These are phyloP conservation scores for Metridium senile DNA, from an alignment of 92 coral and sea anemone genomes.

Conservation along the genomic window DNA sequence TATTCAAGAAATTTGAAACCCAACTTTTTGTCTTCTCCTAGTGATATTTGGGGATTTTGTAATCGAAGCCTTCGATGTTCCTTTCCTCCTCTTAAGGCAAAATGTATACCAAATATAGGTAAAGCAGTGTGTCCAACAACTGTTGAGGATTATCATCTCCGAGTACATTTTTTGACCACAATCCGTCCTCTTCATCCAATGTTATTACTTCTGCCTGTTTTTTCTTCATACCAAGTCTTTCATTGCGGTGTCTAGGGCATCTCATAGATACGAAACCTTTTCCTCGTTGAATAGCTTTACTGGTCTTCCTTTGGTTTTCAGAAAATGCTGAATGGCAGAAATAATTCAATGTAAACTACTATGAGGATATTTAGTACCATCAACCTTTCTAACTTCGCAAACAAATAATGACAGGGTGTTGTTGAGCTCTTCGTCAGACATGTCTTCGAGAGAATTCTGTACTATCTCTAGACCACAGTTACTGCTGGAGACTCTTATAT, in stretches of 20 bases:
- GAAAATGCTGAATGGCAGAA: conserved; percentile 9
- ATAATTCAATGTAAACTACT: conserved; percentile 7
- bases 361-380: conserved; percentile 4
- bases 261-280: conserved; percentile 22
- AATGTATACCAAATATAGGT: conserved; percentile 43
- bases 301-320: conserved; percentile 21
- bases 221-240: conserved; percentile 35
- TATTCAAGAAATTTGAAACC: conserved; percentile 29
- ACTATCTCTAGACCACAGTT: not conserved
- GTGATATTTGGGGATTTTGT: conserved; percentile 17
- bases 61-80: conserved; percentile 38
- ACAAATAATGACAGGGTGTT: not conserved
- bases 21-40: not conserved
- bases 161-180: conserved; percentile 20
- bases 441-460: not conserved
- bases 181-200: conserved; percentile 14
- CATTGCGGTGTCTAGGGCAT: conserved; percentile 35
- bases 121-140: conserved; percentile 20
- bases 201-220: conserved; percentile 24
- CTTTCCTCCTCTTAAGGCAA: conserved; percentile 33
- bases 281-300: conserved; percentile 19
- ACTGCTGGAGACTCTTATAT: not conserved
- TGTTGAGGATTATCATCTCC: conserved; percentile 43
- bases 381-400: not conserved
- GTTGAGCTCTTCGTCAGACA: conserved; percentile 2